Evolutionary conservation across 2,888 invertebrate genomes (phyloP), one percentile per base, ranked within the genome.

Genomic region (Barypeithes pellucidus): DNA sequence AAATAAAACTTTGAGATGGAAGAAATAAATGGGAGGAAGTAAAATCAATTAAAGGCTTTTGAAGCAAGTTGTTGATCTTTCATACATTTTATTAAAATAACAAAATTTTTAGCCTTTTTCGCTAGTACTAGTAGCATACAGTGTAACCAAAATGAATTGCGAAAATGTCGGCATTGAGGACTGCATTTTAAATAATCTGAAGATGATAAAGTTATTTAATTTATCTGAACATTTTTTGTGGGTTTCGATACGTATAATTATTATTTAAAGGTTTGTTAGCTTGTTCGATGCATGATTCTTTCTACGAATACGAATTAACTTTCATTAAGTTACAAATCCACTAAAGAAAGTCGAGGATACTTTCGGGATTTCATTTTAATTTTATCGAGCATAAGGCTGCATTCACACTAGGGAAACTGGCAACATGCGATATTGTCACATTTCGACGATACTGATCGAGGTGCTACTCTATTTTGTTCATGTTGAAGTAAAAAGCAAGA

Each of bases 71-170:
- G 65, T 65, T 65, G 36, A 65, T 52, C 65, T 65, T 20, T 65
- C 50, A 18, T 39, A 65, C 50, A 65, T 65, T 65, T 75, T 68
- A 50, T 60, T 54, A 69, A 12, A 65, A 33, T 57, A 71, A 66
- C 67, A 60, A 36, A 73, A 69, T 71, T 39, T 57, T 54, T 73
- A 76, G 66, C 43, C 60, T n/a, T 18, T 50, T 18, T 52, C 12
- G 47, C 29, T 47, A 45, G 11, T 16, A 14, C 62, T 33, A 57
- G 33, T 18, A 57, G 54, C 54, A 57, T 11, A 33, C 33, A 57
- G 14, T 57, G 36, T 57, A 57, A 57, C 33, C 9, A 33, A 52
- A 52, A 29, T 52, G 29, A 50, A 33, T 33, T 57, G 29, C 54
- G 20, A 14, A 33, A 57, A 29, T 29, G 14, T 33, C 18, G 33